Evolutionary conservation across 2,797 vertebrate genomes (phyloP).

Genomic region (Glossophaga mutica): DNA sequence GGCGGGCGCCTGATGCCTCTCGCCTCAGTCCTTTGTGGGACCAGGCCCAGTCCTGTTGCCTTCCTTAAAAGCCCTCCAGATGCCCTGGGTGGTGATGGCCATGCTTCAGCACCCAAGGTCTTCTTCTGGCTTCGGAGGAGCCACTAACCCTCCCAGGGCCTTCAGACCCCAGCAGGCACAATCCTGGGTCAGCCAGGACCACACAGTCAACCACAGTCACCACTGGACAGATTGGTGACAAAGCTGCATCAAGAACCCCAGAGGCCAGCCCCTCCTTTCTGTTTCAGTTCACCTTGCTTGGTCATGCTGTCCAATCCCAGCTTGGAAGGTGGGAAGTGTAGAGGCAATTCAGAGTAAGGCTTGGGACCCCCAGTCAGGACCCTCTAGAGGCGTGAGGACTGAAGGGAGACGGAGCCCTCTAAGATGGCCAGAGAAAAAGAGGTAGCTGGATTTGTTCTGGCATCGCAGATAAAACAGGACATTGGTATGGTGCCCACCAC

Average conservation of each 20-base stretch:
- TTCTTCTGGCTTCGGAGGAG: background rate
- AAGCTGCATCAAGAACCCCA: background rate
- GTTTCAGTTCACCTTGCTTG: background rate
- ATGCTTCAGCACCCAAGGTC: background rate
- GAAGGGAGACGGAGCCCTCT: background rate
- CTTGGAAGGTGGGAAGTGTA: background rate
- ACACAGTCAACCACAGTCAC: background rate
- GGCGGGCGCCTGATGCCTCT: background rate
- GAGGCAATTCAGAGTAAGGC: background rate
- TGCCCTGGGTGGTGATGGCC: background rate
- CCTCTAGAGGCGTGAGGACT: background rate
- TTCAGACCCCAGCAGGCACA: background rate
- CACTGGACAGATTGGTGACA: background rate
- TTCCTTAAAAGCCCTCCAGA: background rate
- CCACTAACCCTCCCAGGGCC: background rate
- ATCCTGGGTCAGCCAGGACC: background rate
- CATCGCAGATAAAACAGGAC: constrained; percentile 29
- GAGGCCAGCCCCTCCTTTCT: background rate
- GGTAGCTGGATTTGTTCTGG: constrained; percentile 14
- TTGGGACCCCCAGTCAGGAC: background rate
- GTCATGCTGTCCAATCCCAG: background rate
- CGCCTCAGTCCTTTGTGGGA: background rate
- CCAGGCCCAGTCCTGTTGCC: background rate
- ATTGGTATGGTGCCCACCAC: constrained; percentile 32
- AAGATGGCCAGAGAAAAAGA: background rate